phyloP scores from a whole-genome alignment of 2,888 invertebrate genomes.

The Leucophenga montana region DNA sequence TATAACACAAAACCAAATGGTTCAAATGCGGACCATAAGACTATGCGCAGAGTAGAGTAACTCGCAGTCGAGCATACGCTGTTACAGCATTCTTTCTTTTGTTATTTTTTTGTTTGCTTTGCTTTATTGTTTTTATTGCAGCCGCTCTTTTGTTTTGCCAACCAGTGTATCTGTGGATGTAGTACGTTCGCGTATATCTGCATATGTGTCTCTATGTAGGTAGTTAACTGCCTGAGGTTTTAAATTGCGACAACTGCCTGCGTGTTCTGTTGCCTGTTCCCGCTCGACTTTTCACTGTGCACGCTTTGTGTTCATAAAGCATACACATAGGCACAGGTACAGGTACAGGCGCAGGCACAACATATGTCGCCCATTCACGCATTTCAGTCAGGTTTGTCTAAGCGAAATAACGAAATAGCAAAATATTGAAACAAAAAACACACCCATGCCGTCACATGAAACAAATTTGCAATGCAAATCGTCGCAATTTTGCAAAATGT shows the following conservation, averaged over 20 bases:
- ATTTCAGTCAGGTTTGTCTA: conserved; percentile 38
- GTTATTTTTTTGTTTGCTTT: conserved; percentile 39
- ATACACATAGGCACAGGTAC: conserved; percentile 33
- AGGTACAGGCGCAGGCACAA: conserved; percentile 40
- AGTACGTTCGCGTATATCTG: conserved; percentile 47
- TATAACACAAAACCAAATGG: too few species aligned
- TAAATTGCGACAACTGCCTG: conserved; percentile 4
- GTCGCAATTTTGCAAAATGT: conserved; percentile 64
- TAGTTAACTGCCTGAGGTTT: not conserved
- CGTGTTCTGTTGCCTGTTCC: conserved; percentile 24
- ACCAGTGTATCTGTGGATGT: conserved; percentile 17
- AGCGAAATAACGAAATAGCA: not conserved
- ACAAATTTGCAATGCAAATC: conserved; percentile 64
- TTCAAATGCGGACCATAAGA: too few species aligned
- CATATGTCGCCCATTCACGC: conserved; percentile 58
- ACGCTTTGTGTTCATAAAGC: conserved; percentile 50
- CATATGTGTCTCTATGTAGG: conserved; percentile 45
- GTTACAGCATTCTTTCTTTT: not conserved
- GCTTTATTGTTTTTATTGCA: conserved; percentile 35
- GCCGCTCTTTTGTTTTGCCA: conserved; percentile 42
- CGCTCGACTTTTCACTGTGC: conserved; percentile 45
- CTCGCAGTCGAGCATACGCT: too few species aligned
- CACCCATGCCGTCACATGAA: not conserved
- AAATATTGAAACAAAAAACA: too few species aligned
- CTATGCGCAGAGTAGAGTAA: too few species aligned